phyloP scores from a whole-genome alignment of 2,888 invertebrate species.

The Diabrotica balteata region DNA sequence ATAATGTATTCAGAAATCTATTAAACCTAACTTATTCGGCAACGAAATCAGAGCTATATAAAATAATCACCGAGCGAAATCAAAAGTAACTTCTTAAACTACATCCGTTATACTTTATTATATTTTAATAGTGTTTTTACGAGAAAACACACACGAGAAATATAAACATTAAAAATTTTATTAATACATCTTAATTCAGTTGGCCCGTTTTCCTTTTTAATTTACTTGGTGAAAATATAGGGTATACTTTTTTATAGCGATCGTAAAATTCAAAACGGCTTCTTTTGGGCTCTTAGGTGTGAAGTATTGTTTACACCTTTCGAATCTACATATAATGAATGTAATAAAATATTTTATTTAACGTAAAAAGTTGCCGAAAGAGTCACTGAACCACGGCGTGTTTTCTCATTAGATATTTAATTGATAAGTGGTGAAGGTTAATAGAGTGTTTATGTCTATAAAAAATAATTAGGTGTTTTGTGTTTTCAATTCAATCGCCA shows the following conservation, averaged over 20 bases:
- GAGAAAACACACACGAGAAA: slow-evolving; percentile 1
- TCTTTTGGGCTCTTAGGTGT: slow-evolving; percentile 18
- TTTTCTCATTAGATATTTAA: slow-evolving; percentile 4
- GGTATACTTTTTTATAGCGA: slow-evolving; percentile 14
- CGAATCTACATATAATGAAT: slow-evolving; percentile 23
- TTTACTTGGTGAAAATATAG: slow-evolving; percentile 21
- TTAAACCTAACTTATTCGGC: too few relatives aligned
- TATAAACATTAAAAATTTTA: slow-evolving; percentile 15
- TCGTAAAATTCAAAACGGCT: slow-evolving; percentile 14
- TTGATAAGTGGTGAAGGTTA: background rate
- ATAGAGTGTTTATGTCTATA: slow-evolving; percentile 12
- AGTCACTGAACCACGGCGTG: slow-evolving; percentile 4
- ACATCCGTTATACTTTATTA: background rate
- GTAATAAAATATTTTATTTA: slow-evolving; percentile 22
- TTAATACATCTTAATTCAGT: slow-evolving; percentile 21
- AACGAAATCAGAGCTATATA: too few relatives aligned
- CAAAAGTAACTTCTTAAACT: too few relatives aligned
- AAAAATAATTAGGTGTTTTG: background rate
- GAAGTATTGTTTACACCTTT: slow-evolving; percentile 25
- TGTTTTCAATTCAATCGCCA: too few relatives aligned
- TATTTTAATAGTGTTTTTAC: background rate
- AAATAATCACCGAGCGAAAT: too few relatives aligned
- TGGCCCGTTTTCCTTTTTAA: slow-evolving; percentile 14
- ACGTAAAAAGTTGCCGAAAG: slow-evolving; percentile 19
- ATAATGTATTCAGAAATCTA: too few relatives aligned